Base-by-base conservation (phyloP, 2,888 invertebrate genomes). In the Ariolimax columbianus region DNA sequence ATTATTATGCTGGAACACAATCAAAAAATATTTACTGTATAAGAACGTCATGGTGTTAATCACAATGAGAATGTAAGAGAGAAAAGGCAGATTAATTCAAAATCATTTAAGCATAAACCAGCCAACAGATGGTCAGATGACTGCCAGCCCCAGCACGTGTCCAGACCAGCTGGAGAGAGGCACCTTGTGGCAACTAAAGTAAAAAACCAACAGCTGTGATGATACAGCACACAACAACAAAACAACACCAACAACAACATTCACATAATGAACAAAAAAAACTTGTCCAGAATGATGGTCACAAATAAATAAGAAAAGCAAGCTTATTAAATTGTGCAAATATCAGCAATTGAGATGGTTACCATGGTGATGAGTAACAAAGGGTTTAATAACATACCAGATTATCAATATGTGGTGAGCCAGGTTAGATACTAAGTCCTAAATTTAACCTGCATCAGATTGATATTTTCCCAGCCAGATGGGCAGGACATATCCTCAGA, bases 161-260 rank as follows among this genome's bases (percentile, higher is more conserved):
- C 80, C 80, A 80, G 80, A 70, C 80, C 80, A 80, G 80, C 80
- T 80, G 80, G 80, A 66, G 4, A 73, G 82, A 73, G 82, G 82
- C 59, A 73, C 72, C 30, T 59, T 23, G 19, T 51, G 33, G 36
- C 33, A 26, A 38, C 0, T 33, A 55, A 55, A 17, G 26, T 6
- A 14, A 36, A 2, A 19, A 70, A 70, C 70, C 36, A 17, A 70
- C 33, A 40, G n/a, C 43, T 43, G 72, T 72, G 43, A 40, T 26
- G 43, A 43, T 72, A 66, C 66, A 66, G 7, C 33, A 66, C 38
- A 72, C 40, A 23, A 70, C 70, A 70, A 70, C 36, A 72, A 2
- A 72, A 11, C 11, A 38, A 40, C 38, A 72, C 38, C 26, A 40
- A 72, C 40, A 17, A 70, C 0, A 72, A 38, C 11, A 68, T 14